phyloP scores from a whole-genome alignment of 2,113 vertebrate genomes.

The Silurus meridionalis region DNA sequence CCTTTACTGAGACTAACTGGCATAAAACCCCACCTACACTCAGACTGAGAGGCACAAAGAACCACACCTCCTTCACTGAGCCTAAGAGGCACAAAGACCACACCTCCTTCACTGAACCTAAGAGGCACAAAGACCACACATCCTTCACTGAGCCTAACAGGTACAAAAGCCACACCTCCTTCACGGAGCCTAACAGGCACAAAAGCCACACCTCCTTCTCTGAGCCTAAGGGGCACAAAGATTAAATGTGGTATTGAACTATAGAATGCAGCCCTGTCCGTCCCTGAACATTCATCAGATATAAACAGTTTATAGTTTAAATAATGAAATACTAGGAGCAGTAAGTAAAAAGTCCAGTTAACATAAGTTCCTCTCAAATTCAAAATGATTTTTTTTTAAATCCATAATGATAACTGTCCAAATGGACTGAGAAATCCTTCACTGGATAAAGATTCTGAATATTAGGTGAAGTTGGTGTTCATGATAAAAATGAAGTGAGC shows the following conservation, averaged over 20 bases:
- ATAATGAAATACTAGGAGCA: not conserved
- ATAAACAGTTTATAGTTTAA: not conserved
- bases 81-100: not conserved
- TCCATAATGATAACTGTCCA: not conserved
- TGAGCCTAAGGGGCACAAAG: not conserved
- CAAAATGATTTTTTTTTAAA: not conserved
- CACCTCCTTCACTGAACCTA: not conserved
- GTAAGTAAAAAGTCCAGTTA: not conserved
- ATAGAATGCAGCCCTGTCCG: not conserved
- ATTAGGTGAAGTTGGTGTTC: not conserved
- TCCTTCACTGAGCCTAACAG: not conserved
- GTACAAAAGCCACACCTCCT: not conserved
- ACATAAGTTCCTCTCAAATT: not conserved
- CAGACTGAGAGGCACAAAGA: too few relatives aligned
- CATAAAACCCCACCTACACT: not conserved
- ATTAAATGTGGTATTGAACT: not conserved
- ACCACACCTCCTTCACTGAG: not conserved
- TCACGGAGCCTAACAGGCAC: not conserved
- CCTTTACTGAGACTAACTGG: not conserved
- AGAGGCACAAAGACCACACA: not conserved
- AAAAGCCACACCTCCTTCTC: not conserved
- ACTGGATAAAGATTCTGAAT: not conserved
- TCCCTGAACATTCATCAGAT: not conserved
- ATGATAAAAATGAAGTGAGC: not conserved
- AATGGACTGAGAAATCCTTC: not conserved